These are phyloP conservation scores for Mythimna vitellina DNA, from an alignment of 2,888 invertebrate species.

Conservation along the genomic window DNA sequence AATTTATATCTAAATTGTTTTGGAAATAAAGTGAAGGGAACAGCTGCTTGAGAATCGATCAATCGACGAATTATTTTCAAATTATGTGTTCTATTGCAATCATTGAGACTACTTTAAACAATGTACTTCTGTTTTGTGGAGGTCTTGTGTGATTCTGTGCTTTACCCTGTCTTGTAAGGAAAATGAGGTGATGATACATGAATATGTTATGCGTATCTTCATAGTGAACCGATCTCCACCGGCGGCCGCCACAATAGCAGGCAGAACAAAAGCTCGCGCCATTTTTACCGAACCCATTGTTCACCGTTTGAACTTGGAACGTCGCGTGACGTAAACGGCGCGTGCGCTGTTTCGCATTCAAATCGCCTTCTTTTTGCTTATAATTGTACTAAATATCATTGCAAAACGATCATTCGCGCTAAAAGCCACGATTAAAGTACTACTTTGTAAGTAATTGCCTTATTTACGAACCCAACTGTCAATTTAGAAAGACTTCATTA, in stretches of 20 bases:
- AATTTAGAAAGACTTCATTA: slow-evolving; percentile 18
- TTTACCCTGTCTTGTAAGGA: slow-evolving; percentile 28
- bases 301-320: slow-evolving; percentile 87
- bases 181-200: slow-evolving; percentile 42
- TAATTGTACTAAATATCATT: slow-evolving; percentile 78
- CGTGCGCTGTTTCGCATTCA: slow-evolving; percentile 87
- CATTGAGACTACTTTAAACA: not conserved
- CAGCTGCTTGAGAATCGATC: slow-evolving; percentile 26
- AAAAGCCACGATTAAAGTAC: slow-evolving; percentile 40
- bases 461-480: slow-evolving; percentile 34
- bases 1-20: slow-evolving; percentile 31
- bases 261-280: slow-evolving; percentile 88
- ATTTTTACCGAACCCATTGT: slow-evolving; percentile 87
- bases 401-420: slow-evolving; percentile 58
- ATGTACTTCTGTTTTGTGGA: not conserved
- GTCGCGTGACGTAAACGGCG: slow-evolving; percentile 86
- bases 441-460: slow-evolving; percentile 41
- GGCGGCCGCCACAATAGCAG: slow-evolving; percentile 78
- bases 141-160: not conserved
- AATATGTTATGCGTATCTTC: slow-evolving; percentile 47
- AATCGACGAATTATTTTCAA: slow-evolving; percentile 32
- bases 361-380: slow-evolving; percentile 79
- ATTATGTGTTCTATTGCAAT: slow-evolving; percentile 49
- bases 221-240: slow-evolving; percentile 66
- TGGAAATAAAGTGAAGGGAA: slow-evolving; percentile 48